Percentiles rank a stretch among this genome's conserved stretches.
These are phyloP conservation scores for Venustaconcha ellipsiformis DNA, from an alignment of 1,140 invertebrate genomes.

Conservation along the genomic window DNA sequence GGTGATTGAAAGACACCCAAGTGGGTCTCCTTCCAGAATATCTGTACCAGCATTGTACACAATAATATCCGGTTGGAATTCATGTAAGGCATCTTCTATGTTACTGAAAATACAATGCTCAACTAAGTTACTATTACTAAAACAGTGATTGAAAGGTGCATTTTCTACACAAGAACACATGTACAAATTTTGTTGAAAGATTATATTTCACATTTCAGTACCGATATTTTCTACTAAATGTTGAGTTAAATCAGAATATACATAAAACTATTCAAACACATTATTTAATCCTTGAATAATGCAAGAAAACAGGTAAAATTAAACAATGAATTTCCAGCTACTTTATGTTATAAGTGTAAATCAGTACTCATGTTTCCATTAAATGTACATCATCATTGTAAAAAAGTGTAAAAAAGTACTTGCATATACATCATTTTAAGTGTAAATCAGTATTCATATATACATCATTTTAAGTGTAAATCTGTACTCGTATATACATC, in stretches of 20 bases:
- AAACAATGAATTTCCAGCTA: neutral
- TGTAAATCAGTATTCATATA: no score
- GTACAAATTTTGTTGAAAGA: neutral
- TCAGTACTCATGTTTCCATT: neutral
- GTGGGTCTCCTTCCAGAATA: conserved; percentile 81
- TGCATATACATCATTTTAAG: neutral
- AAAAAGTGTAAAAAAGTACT: neutral
- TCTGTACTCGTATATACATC: no score
- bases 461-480: no score
- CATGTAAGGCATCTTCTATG: conserved; percentile 76
- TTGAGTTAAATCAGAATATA: no score
- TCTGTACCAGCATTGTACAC: conserved; percentile 93
- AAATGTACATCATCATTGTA: neutral
- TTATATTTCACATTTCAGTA: neutral
- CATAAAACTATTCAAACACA: no score
- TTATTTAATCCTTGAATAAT: neutral
- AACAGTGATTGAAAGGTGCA: neutral
- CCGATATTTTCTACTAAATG: neutral
- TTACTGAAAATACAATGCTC: conserved; percentile 58
- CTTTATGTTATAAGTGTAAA: neutral
- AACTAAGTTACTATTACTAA: neutral
- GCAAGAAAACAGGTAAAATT: neutral
- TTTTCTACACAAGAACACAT: neutral
- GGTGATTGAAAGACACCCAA: conserved; percentile 79
- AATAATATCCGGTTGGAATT: conserved; percentile 84